Evolutionary conservation across 2,888 invertebrate species (phyloP), one percentile per base, ranked within the genome.

Genomic region (Eulithis prunata): DNA sequence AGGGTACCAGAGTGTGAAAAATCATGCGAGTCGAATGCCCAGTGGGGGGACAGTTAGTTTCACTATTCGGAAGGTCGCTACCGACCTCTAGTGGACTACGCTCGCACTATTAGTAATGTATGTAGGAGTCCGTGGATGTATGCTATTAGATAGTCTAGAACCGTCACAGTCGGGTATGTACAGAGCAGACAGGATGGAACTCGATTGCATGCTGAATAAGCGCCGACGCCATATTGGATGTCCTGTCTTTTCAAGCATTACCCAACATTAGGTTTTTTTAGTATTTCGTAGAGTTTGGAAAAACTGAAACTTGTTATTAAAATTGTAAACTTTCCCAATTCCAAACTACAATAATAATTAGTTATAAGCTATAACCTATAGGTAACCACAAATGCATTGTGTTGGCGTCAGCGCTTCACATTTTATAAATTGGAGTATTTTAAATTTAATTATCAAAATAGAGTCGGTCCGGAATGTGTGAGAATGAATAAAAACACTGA

Each of bases 41-140:
- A 75, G 77, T 78, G 21, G 21, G 80, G 80, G 53, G 58, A 54
- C 38, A 62, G 62, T 88, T 87, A 87, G 84, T 88, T 68, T 71
- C 86, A 88, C 88, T 87, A 89, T 89, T 89, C 87, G 87, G 87
- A 69, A 77, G 84, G 82, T 85, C 88, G 84, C 85, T 74, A 74
- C 75, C 79, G 86, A 83, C 85, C 83, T 65, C 68, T 67, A 66
- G 52, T 53, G 62, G 61, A 57, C 68, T 68, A 49, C 64, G 46
- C 54, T 47, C 57, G 57, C 59, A 62, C 64, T 68, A 59, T 43
- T 55, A 56, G 59, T 52, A 28, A 64, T 56, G 54, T 66, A 62
- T 68, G 66, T 65, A 71, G 68, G 61, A 70, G 65, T 58, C 67
- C 60, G 71, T 70, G 68, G 57, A 69, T 71, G 71, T 77, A 71